phyloP scores from a whole-genome alignment of 2,113 vertebrate genomes.

The Calyptomena viridis region DNA sequence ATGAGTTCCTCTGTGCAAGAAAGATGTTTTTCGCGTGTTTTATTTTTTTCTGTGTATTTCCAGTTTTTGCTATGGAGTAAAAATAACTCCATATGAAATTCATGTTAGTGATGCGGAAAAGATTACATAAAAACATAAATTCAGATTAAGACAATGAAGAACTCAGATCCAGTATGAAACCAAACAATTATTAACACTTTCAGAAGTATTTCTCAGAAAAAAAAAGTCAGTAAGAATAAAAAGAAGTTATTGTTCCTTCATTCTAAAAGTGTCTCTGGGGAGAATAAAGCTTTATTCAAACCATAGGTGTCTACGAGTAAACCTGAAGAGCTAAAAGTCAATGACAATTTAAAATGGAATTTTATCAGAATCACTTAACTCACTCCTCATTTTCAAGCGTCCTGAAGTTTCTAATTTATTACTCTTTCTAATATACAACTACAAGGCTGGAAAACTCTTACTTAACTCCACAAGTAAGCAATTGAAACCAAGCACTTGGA shows the following conservation, averaged over 20 bases:
- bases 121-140: not conserved
- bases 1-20: not conserved
- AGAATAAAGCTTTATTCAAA: not conserved
- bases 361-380: not conserved
- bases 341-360: not conserved
- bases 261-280: not conserved
- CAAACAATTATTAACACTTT: not conserved
- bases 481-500: not conserved
- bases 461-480: not conserved
- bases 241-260: not conserved
- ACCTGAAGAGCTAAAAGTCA: not conserved
- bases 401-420: not conserved
- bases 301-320: not conserved
- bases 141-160: not conserved
- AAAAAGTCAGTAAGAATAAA: not conserved
- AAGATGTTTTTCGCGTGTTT: not conserved
- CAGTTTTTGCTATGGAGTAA: not conserved
- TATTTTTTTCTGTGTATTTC: not conserved
- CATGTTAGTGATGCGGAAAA: not conserved
- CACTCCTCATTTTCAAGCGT: not conserved
- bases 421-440: not conserved
- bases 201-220: not conserved
- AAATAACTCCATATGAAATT: not conserved
- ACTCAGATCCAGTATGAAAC: not conserved
- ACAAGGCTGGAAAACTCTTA: not conserved